Evolutionary conservation across 2,113 vertebrate genomes (phyloP).

Genomic region (Ameiurus melas): DNA sequence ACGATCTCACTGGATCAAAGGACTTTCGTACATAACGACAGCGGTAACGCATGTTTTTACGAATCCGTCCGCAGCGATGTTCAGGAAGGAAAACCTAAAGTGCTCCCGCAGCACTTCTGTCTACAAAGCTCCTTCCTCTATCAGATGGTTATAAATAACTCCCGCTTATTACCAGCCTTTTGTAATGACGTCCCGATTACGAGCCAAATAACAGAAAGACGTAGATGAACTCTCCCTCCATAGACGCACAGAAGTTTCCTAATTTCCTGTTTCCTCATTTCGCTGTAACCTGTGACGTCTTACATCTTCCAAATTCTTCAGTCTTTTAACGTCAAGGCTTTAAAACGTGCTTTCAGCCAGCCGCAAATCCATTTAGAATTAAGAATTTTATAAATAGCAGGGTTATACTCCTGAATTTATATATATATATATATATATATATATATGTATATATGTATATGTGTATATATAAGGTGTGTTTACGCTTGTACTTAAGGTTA

Average conservation of each 20-base stretch:
- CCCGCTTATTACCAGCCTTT: background rate
- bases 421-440: no score
- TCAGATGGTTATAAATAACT: background rate
- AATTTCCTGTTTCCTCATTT: background rate
- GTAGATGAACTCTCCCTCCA: background rate
- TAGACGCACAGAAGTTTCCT: background rate
- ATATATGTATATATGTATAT: no score
- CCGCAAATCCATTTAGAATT: background rate
- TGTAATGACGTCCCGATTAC: background rate
- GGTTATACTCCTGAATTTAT: no score
- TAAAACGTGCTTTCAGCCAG: background rate
- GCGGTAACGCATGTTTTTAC: background rate
- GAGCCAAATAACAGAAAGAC: background rate
- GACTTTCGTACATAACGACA: no score
- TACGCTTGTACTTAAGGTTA: background rate
- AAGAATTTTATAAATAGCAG: background rate
- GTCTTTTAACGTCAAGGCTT: background rate
- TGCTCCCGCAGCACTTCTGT: background rate
- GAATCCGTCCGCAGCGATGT: background rate
- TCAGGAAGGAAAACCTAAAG: background rate
- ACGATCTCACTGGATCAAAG: background rate
- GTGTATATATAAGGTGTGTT: no score
- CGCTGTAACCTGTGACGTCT: background rate
- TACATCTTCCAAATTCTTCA: background rate
- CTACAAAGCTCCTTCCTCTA: background rate